Base-by-base conservation (phyloP, 2,113 vertebrate genomes). In the Gobius niger region DNA sequence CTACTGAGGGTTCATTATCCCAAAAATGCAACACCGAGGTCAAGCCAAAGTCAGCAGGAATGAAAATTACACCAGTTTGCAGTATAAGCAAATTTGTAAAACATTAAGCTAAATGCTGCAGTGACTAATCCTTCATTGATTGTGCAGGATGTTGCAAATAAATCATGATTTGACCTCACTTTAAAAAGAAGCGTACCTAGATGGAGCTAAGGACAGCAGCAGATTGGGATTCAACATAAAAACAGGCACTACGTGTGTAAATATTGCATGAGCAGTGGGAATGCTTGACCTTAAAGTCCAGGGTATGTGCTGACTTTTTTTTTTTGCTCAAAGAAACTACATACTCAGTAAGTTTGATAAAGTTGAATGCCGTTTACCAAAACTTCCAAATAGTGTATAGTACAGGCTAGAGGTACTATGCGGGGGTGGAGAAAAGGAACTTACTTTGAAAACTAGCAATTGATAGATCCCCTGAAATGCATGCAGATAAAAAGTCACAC, bases 381-480 rank as follows among this genome's bases (percentile, higher is more conserved):
- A 56, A 12, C 11, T 3, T 34, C 18, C 19, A 52, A 63, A 47
- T 19, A 50, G 7, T n/a, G 7, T 15, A 9, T 42, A 44, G 15
- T 52, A 54, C 6, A 9, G 49, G n/a, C 49, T 24, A 54, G 44
- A 51, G 44, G 19, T 50, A 54, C 44, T 16, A 9, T 34, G 47
- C 15, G 0, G 53, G 19, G 47, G 13, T 47, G 6, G 12, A 47
- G 18, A 53, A 74, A 34, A 73, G 53, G 51, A 88, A 95, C 94
- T 95, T 95, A 96, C 94, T 94, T 90, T 94, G 94, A 80, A 94
- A 95, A 93, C 95, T 95, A 95, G 94, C 94, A 94, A 94, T 68
- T 87, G 93, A 95, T 89, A 96, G 91, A 91, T 95, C 94, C 83
- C 92, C 94, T 95, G 91, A 87, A 79, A 75, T 81, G 74, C 92